Evolutionary conservation across 2,888 invertebrate genomes (phyloP), one percentile per base, ranked within the genome.

Genomic region (Drosophila leonis): DNA sequence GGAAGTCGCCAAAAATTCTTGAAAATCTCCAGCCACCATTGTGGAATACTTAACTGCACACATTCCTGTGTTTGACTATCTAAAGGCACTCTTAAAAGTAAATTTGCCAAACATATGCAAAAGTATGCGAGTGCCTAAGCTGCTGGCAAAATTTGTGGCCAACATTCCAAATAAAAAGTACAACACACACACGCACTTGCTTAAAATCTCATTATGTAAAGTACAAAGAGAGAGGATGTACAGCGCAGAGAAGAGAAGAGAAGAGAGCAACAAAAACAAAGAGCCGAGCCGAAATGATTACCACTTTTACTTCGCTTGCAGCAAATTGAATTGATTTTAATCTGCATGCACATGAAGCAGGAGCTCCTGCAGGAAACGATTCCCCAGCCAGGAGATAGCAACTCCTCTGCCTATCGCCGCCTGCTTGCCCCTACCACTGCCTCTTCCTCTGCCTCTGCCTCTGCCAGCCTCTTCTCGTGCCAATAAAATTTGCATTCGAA

Each of bases 311-410:
- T 84, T 78, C 74, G 83, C 75, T 72, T 75, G 72, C 75, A 73
- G 82, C 89, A 89, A 86, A 89, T 89, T 89, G 90, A 86, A 86
- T 89, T 89, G 89, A 89, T 86, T 86, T 86, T 86, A 87, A 89
- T 89, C 89, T 87, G 63, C 69, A 70, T 66, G 67, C 72, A 57
- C 63, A 60, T 44, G 44, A 48, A 66, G 66, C 57, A 20, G 66
- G 37, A 29, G 59, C 39, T 52, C 13, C 54, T 46, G 66, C 20
- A 57, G 37, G 56, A 35, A 41, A 13, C 51, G 37, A 51, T 29
- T 49, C 31, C 51, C 49, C 12, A 60, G 60, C 37, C 37, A 18
- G 35, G 18, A 42, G 35, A 33, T 1, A 18, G 24, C 12, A 39
- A 13, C 37, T 37, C 6, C 35, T 33, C 39, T 48, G 54, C 29